phyloP scores from a whole-genome alignment of 92 coral and sea anemone genomes.

The Metridium senile region DNA sequence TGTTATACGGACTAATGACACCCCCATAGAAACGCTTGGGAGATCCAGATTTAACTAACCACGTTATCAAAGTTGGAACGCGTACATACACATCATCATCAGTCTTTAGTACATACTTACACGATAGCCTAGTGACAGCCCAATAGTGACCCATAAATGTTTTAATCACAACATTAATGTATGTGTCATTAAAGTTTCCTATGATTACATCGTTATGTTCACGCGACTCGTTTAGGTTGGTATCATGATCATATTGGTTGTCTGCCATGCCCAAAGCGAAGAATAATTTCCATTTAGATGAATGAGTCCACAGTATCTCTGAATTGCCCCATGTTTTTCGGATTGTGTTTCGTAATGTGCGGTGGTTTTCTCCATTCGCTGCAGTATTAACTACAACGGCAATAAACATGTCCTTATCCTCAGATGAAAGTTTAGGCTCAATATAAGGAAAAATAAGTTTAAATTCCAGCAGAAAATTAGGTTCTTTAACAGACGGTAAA shows the following conservation, averaged over 20 bases:
- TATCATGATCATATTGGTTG: not conserved
- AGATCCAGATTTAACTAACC: conserved; percentile 23
- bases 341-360: conserved; percentile 29
- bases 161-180: conserved; percentile 35
- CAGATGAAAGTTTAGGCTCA: not conserved
- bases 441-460: not conserved
- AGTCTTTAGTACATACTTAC: conserved; percentile 44
- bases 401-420: not conserved
- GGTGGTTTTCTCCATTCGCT: not conserved
- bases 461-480: not conserved
- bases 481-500: not conserved
- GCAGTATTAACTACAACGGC: not conserved
- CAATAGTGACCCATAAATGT: conserved; percentile 54
- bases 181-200: conserved; percentile 46
- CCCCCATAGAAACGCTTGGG: conserved; percentile 42
- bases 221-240: conserved; percentile 24
- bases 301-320: not conserved
- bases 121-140: conserved; percentile 9
- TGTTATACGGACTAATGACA: not conserved
- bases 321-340: conserved; percentile 48
- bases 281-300: conserved; percentile 9
- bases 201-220: conserved; percentile 44
- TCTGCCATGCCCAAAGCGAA: conserved; percentile 34
- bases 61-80: conserved; percentile 41
- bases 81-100: conserved; percentile 55